A percentile compares a stretch with the other conserved stretches of the same genome.
Conservation (phyloP, 2,113 vertebrate genomes). For the Aspiorhynchus laticeps region DNA sequence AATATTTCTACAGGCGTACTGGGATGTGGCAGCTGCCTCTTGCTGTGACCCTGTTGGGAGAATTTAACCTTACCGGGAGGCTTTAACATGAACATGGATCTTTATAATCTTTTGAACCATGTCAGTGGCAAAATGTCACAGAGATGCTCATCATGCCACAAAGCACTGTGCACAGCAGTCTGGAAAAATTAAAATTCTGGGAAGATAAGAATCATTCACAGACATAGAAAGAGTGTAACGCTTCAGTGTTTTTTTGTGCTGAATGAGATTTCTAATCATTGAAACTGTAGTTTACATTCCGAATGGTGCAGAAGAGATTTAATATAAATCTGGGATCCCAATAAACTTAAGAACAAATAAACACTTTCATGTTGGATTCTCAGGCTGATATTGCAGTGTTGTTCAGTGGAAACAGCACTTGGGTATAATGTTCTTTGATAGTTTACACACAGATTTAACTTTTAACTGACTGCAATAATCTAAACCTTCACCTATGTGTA, state of each 20-base stretch:
- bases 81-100: constrained; percentile 8
- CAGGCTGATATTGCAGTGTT: background rate
- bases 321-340: background rate
- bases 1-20: constrained; percentile 4
- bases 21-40: background rate
- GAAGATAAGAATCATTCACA: constrained; percentile 1
- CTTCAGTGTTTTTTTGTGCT: background rate
- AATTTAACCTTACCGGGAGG: constrained; percentile 19
- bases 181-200: background rate
- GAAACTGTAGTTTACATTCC: background rate
- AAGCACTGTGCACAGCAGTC: constrained; percentile 2
- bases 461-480: background rate
- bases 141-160: constrained; percentile 17
- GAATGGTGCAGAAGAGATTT: background rate
- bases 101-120: constrained; percentile 26
- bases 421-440: background rate
- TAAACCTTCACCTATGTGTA: too few relatives aligned
- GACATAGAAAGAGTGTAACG: background rate
- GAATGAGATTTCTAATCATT: background rate
- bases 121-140: constrained; percentile 28
- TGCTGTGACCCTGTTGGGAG: constrained; percentile 7
- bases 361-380: background rate
- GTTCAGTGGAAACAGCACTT: background rate
- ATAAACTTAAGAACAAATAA: background rate
- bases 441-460: background rate